Evolutionary conservation across 2,113 vertebrate genomes (phyloP), one percentile per base, ranked within the genome.

Genomic region (Sprattus sprattus): DNA sequence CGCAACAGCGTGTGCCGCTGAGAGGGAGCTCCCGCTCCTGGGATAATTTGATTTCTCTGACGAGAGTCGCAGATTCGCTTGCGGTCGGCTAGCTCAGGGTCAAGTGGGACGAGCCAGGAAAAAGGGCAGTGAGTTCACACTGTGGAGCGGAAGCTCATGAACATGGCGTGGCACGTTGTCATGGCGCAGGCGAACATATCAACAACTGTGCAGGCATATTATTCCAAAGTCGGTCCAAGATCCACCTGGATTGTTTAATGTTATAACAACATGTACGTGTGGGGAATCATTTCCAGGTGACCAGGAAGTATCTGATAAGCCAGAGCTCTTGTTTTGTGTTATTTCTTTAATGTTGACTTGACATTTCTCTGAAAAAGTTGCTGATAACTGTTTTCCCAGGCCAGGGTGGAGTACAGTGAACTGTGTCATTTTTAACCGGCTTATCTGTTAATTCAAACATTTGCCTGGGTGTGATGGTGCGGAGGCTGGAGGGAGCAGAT

Each of bases 331-430:
- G 82, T 39, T 71, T 60, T 85, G 8, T 67, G 18, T 60, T 80
- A 16, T 82, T 67, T 20, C 81, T 64, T 45, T 81, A 25, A 28
- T 85, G 81, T 75, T 75, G 75, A 81, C 85, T 87, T 57, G 25
- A 7, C 75, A 39, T 71, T 85, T 84, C 67, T 82, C 44, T 45
- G 45, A 52, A 81, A 44, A 85, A 86, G 47, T 83, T 81, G 84
- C 82, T 88, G 84, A 84, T 88, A 86, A 84, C 60, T 78, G 28
- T 82, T 89, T 88, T 89, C 83, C 80, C 85, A 86, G 83, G 81
- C 83, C 57, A 39, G 44, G 82, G 67, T 45, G 32, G 47, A 20
- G 20, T 78, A 86, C 13, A 18, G 20, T 81, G 50, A 57, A n/a
- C 32, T 39, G 32, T 2, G 46, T 47, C 57, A 45, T 82, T 46